phyloP scores from a whole-genome alignment of 64 coral and sea anemone genomes.

The Pachyseris speciosa region DNA sequence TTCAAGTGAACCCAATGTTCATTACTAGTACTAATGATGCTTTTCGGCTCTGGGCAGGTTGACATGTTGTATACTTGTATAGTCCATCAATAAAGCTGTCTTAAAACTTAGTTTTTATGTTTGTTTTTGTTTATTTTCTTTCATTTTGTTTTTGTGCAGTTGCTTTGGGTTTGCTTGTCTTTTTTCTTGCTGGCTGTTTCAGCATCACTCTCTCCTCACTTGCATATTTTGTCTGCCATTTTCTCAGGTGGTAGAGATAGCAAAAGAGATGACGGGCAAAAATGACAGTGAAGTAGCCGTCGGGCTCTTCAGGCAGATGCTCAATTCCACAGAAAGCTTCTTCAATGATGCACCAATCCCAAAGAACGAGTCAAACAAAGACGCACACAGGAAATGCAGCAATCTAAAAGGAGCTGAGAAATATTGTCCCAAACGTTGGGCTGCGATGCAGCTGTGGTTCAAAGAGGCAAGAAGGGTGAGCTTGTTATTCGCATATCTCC shows the following conservation, averaged over 20 bases:
- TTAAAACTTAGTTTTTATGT: too few species aligned
- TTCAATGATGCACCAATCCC: constrained; percentile 77
- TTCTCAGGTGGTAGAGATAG: constrained; percentile 51
- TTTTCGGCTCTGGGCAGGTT: too few species aligned
- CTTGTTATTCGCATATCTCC: too few species aligned
- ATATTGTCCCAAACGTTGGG: constrained; percentile 79
- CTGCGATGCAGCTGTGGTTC: constrained; percentile 71
- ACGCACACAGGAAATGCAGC: constrained; percentile 56
- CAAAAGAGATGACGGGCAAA: constrained; percentile 31
- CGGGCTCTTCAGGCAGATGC: constrained; percentile 28
- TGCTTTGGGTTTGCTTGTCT: too few species aligned
- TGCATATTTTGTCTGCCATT: not conserved
- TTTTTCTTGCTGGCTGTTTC: not conserved
- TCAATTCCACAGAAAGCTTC: constrained; percentile 65
- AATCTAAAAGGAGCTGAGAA: constrained; percentile 54
- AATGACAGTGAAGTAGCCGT: constrained; percentile 25
- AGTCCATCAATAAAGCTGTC: too few species aligned
- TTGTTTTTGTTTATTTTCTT: too few species aligned
- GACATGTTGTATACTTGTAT: too few species aligned
- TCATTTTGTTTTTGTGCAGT: too few species aligned
- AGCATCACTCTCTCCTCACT: not conserved
- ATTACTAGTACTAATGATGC: too few species aligned
- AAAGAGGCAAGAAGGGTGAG: constrained; percentile 65
- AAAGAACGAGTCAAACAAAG: constrained; percentile 59
- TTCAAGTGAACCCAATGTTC: too few species aligned